Conservation (phyloP, 2,888 invertebrate species). For the Tholera decimalis region DNA sequence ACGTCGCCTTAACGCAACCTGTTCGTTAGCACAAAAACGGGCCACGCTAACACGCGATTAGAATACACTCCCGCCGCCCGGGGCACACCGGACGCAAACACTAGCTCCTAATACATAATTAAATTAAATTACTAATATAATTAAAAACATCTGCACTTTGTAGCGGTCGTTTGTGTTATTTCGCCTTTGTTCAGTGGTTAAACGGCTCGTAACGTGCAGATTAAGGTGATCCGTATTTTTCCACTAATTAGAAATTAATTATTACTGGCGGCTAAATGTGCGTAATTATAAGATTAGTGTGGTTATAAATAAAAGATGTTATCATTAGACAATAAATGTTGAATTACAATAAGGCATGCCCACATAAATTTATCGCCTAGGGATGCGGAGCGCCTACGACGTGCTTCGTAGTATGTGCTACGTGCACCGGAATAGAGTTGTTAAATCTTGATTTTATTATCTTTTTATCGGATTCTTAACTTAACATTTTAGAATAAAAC, state of each 20-base stretch:
- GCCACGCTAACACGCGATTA: slow-evolving; percentile 90
- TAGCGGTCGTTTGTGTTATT: slow-evolving; percentile 42
- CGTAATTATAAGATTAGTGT: slow-evolving; percentile 40
- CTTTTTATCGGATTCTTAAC: background rate
- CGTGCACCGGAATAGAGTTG: slow-evolving; percentile 4
- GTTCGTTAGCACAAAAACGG: slow-evolving; percentile 91
- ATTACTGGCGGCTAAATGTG: slow-evolving; percentile 26
- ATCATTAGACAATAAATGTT: slow-evolving; percentile 33
- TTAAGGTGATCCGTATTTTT: slow-evolving; percentile 39
- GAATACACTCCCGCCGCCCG: slow-evolving; percentile 84
- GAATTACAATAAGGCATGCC: slow-evolving; percentile 26
- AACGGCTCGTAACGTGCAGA: slow-evolving; percentile 41
- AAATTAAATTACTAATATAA: slow-evolving; percentile 53
- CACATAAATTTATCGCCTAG: slow-evolving; percentile 27
- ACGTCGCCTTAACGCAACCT: slow-evolving; percentile 90
- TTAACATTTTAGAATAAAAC: background rate
- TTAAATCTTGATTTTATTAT: background rate
- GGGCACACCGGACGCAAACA: slow-evolving; percentile 76
- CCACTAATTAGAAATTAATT: slow-evolving; percentile 54
- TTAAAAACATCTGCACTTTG: slow-evolving; percentile 58
- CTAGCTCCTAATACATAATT: slow-evolving; percentile 44
- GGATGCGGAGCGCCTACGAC: slow-evolving; percentile 2
- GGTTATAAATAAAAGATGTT: slow-evolving; percentile 33
- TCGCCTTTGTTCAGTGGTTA: slow-evolving; percentile 50
- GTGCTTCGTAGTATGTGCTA: slow-evolving; percentile 6